These are phyloP conservation scores for Cathartes aura DNA, from an alignment of 2,113 vertebrate genomes.

Conservation along the genomic window DNA sequence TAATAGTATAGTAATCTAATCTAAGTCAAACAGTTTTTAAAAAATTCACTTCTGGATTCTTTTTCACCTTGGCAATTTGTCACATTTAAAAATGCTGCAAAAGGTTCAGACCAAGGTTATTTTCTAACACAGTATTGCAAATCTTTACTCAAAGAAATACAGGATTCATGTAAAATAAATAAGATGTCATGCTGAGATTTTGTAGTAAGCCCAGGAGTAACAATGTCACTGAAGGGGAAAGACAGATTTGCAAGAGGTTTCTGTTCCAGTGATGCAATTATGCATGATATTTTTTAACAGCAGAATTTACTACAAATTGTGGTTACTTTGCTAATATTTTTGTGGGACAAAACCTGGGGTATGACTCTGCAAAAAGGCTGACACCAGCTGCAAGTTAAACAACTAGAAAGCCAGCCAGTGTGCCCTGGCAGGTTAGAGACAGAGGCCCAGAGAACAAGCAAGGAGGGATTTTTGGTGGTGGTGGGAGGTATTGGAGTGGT, in stretches of 20 bases:
- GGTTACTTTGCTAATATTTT: not conserved
- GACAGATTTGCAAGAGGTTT: not conserved
- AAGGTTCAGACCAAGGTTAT: not conserved
- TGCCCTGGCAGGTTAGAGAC: not conserved
- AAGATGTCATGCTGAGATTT: not conserved
- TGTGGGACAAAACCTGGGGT: not conserved
- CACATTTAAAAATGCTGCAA: not conserved
- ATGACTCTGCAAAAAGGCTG: not conserved
- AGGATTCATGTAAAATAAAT: not conserved
- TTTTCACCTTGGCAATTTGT: not conserved
- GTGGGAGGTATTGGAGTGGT: rapidly evolving
- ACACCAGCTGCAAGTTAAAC: not conserved
- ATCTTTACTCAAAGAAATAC: not conserved
- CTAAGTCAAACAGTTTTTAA: not conserved
- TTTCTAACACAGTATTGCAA: not conserved
- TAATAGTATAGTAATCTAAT: not conserved
- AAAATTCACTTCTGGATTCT: not conserved
- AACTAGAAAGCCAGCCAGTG: not conserved
- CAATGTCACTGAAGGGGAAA: not conserved
- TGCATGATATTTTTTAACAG: not conserved
- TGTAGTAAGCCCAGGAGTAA: not conserved
- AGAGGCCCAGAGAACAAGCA: not conserved
- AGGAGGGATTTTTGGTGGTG: not conserved
- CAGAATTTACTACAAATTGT: not conserved
- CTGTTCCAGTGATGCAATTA: not conserved